A percentile compares a stretch with the other conserved stretches of the same genome.
phyloP scores from a whole-genome alignment of 2,797 vertebrate genomes.

The Sebastes steindachneri region DNA sequence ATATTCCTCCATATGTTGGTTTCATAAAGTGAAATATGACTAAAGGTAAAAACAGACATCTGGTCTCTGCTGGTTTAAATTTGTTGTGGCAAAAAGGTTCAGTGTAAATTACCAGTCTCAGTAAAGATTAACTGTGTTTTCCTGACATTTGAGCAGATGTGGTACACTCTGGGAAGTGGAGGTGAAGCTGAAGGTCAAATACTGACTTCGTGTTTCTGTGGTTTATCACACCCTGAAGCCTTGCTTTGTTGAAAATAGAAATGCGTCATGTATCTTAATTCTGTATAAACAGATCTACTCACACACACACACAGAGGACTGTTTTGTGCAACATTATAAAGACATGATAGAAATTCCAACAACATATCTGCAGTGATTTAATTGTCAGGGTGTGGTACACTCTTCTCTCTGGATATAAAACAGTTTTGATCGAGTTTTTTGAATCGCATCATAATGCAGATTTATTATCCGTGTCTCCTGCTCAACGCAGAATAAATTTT shows the following conservation, averaged over 20 bases:
- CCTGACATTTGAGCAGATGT: neutral
- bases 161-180: neutral
- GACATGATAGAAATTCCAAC: neutral
- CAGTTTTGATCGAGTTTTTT: conserved; percentile 15
- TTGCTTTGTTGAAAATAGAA: neutral
- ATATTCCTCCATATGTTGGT: conserved; percentile 4
- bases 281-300: neutral
- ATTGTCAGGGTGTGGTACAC: neutral
- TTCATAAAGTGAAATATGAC: conserved; percentile 12
- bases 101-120: neutral
- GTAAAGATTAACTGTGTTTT: neutral
- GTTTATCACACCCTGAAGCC: neutral
- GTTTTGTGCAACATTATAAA: neutral
- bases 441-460: conserved; percentile 12
- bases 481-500: conserved; percentile 23
- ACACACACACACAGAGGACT: neutral
- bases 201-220: neutral
- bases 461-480: conserved; percentile 30
- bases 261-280: neutral
- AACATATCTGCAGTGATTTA: neutral
- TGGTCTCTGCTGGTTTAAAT: neutral
- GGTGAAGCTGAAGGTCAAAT: conserved; percentile 47
- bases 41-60: neutral
- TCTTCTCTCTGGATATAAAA: neutral
- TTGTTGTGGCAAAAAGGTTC: neutral